Base-by-base conservation (phyloP, 2,797 vertebrate genomes). In the Stomatorhinus walkeri region DNA sequence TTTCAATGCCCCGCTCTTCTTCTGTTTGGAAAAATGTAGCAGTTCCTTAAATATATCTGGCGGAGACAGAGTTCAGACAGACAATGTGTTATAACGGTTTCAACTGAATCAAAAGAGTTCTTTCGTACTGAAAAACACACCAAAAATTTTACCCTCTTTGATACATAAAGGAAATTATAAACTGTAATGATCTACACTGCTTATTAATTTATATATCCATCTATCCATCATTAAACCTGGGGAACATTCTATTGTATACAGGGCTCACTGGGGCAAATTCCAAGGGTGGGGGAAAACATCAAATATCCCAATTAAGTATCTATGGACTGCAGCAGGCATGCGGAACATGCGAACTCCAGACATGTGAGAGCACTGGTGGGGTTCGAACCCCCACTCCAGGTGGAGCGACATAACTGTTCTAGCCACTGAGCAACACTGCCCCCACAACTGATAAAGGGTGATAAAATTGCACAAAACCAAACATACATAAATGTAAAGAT, bases 41-140 rank as follows among this genome's bases (percentile, higher is more conserved):
- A 95, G 93, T 89, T 94, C 87, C 9, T 93, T 93, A 0, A 96
- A 90, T 85, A 94, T 92, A 89, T 96, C 96, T 96, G 93, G 76
- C 89, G 83, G 81, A 49, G 28, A 86, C 48, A 85, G 19, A 88
- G 12, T 83, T 61, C 10, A 12, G 48, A 49, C 2, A 12, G 48
- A 12, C 48, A 86, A 48, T 87, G n/a, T 48, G 54, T 61, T 4
- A 64, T 36, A 43, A 43, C 0, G 43, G 19, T 2, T n/a, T 46
- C 36, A 87, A 40, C 4, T 36, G 36, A 12, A 43, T n/a, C 7
- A 43, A 56, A 87, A 46, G 7, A 10, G 16, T 28, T 40, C 8
- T n/a, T 61, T 68, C 10, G 40, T 46, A 36, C 2, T 46, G 28
- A 56, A 43, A 87, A 87, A 56, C 12, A 61, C 2, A 40, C 54